Conservation (phyloP, 2,113 vertebrate genomes). For the Chelonoidis abingdonii region DNA sequence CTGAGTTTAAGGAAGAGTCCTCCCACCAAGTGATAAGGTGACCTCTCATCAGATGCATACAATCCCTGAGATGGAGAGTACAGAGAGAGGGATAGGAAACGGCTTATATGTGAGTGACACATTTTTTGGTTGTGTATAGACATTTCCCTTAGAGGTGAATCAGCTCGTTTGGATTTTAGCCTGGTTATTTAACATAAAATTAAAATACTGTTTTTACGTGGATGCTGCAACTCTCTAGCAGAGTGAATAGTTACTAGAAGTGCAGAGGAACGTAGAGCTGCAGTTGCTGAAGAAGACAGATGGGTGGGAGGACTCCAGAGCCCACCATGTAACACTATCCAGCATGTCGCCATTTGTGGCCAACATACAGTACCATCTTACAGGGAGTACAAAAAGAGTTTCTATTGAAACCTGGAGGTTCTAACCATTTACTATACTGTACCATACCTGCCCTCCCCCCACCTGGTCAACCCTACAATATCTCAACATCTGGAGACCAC, state of each 20-base stretch:
- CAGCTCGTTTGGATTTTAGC: neutral
- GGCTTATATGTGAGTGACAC: neutral
- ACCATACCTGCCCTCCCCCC: rapidly evolving
- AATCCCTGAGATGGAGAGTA: neutral
- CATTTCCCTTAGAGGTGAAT: conserved; percentile 16
- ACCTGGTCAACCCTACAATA: neutral
- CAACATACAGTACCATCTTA: neutral
- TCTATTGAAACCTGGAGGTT: neutral
- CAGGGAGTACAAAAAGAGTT: neutral
- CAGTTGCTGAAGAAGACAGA: neutral
- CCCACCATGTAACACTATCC: neutral
- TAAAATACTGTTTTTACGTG: neutral
- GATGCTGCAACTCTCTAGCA: neutral
- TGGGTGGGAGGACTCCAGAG: neutral
- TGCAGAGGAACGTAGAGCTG: neutral
- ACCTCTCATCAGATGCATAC: conserved; percentile 49
- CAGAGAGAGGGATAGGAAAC: neutral
- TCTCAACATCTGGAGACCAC: neutral
- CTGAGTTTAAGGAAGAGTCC: conserved; percentile 33
- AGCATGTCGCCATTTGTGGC: neutral
- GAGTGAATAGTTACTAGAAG: neutral
- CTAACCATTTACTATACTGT: neutral
- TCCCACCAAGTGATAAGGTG: conserved; percentile 59
- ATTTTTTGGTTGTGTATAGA: neutral
- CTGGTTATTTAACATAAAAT: neutral